Evolutionary conservation across 2,113 vertebrate genomes (phyloP), one percentile per base, ranked within the genome.

Genomic region (Scomber scombrus): DNA sequence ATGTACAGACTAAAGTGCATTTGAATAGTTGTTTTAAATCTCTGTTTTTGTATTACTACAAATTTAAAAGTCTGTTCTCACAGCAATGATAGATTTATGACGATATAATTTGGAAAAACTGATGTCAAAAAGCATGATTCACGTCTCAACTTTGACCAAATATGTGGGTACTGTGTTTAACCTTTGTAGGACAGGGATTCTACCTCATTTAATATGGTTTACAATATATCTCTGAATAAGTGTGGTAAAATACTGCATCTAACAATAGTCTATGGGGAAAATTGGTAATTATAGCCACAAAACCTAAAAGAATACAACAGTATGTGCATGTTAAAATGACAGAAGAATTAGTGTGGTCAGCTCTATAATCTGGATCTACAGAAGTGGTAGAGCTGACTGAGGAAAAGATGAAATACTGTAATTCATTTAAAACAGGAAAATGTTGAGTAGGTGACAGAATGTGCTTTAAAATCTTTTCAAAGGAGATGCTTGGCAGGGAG

Each of bases 401-500:
- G 15, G 50, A 69, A 65, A 66, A 74, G 21, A 75, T 51, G 26
- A 80, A 86, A 86, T 50, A 26, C 23, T 26, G 23, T 26, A 80
- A 47, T 80, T 61, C 15, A 55, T 85, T 81, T 64, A 80, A 26
- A 85, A 26, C 52, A 61, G 61, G 46, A 51, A 74, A 86, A 74
- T 71, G 57, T 71, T 66, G 56, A 81, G 57, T 57, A 67, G 40
- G 61, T 80, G 82, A 83, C 81, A 69, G 85, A 45, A 21, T 76
- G 75, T 87, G 81, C 76, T 85, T 87, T 81, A 65, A 85, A 91
- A 78, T 66, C 11, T 75, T 84, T 88, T 88, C 75, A 88, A 91
- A 90, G 70, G 78, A 80, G 74, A 71, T 45, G 14, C 83, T 90
- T 89, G 90, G 89, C 89, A 91, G 79, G 67, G 12, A 86, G 71